phyloP scores from a whole-genome alignment of 2,888 invertebrate genomes.

The Cantharis rufa region DNA sequence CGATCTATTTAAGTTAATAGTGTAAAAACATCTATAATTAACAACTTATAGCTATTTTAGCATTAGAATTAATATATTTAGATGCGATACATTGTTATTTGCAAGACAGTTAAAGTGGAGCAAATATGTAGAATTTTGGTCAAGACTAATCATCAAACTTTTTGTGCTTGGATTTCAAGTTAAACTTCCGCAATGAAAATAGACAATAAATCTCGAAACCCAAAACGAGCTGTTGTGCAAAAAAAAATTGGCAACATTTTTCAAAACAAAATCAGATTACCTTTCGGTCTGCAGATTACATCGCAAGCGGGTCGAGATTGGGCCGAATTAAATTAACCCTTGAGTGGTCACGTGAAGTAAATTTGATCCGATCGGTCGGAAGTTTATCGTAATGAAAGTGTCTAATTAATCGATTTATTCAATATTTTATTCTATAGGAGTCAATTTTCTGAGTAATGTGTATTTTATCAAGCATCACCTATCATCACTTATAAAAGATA shows the following conservation, averaged over 20 bases:
- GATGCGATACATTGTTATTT: neutral
- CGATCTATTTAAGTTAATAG: neutral
- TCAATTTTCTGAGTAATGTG: neutral
- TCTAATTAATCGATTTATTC: neutral
- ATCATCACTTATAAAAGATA: neutral
- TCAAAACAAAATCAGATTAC: neutral
- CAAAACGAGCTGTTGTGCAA: neutral
- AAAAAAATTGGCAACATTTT: neutral
- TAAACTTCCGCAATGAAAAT: neutral
- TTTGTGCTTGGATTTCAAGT: neutral
- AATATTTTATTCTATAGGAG: neutral
- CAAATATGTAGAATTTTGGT: neutral
- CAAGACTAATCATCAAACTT: neutral
- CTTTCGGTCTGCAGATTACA: neutral
- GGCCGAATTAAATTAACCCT: neutral
- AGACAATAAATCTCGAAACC: neutral
- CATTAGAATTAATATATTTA: neutral
- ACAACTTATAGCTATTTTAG: slow-evolving; percentile 3
- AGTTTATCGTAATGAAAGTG: neutral
- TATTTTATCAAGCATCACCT: neutral
- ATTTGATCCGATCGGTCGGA: neutral
- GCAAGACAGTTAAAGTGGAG: neutral
- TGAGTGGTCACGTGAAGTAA: neutral
- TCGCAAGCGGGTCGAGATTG: neutral
- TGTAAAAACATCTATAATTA: slow-evolving; percentile 3